These are phyloP conservation scores for Microcaecilia unicolor DNA, from an alignment of 2,797 vertebrate genomes.

Conservation along the genomic window DNA sequence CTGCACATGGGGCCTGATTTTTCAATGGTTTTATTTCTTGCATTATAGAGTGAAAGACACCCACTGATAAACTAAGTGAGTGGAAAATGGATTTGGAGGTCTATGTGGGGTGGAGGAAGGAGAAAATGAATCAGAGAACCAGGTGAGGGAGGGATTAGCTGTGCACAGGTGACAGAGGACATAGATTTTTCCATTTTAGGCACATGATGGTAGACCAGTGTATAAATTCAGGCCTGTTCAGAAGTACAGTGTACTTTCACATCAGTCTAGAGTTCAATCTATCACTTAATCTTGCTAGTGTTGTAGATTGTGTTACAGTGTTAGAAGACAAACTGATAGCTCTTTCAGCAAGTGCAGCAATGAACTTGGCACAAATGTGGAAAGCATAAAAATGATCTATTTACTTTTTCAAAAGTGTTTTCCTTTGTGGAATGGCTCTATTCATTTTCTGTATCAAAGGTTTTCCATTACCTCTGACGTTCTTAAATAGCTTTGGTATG, in stretches of 20 bases:
- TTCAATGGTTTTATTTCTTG: too few species aligned
- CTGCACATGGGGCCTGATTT: too few species aligned
- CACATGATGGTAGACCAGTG: too few species aligned
- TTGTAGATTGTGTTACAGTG: conserved; percentile 5
- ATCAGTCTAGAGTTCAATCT: conserved; percentile 15
- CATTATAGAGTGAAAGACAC: too few species aligned
- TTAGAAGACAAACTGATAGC: conserved; percentile 14
- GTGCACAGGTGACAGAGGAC: too few species aligned
- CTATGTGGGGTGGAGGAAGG: too few species aligned
- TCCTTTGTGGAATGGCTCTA: background rate
- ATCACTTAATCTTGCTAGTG: conserved; percentile 24
- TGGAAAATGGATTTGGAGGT: too few species aligned
- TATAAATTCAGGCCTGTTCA: too few species aligned
- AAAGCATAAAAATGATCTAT: conserved; percentile 5
- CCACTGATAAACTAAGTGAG: too few species aligned
- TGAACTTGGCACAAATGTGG: conserved; percentile 8
- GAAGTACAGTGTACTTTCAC: conserved; percentile 30
- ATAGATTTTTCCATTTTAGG: too few species aligned
- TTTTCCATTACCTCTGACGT: conserved; percentile 7
- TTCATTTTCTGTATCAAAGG: background rate
- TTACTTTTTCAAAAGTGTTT: background rate
- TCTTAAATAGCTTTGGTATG: background rate
- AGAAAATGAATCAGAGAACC: too few species aligned
- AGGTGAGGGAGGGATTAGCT: too few species aligned
- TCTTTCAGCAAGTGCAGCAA: background rate